Evolutionary conservation across 2,888 invertebrate genomes (phyloP).

Genomic region (Scaptomyza cyrtandrae): DNA sequence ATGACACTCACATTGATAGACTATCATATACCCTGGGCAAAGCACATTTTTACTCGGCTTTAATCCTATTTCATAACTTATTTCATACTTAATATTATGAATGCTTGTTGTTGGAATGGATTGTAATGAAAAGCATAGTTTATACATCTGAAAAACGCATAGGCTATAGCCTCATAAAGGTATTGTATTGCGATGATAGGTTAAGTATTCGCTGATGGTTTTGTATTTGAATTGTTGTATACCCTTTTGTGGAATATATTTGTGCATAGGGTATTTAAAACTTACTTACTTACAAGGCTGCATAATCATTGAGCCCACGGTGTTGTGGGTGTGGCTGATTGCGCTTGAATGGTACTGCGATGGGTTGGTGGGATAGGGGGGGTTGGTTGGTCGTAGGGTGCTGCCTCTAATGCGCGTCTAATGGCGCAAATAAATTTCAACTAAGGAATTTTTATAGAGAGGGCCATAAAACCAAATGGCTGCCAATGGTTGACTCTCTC

Average conservation of each 20-base stretch:
- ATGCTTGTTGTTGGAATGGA: no score
- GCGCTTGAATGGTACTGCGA: constrained; percentile 13
- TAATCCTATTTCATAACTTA: no score
- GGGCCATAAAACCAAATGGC: constrained; percentile 76
- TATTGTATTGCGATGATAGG: neutral
- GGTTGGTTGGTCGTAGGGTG: constrained; percentile 6
- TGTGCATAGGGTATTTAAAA: constrained; percentile 25
- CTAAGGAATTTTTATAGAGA: constrained; percentile 80
- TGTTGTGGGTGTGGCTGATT: constrained; percentile 46
- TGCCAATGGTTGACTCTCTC: constrained; percentile 66
- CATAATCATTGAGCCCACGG: constrained; percentile 63
- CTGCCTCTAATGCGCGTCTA: constrained; percentile 75
- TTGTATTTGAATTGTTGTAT: neutral
- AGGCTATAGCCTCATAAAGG: no score
- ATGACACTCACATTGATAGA: neutral
- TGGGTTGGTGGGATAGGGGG: neutral
- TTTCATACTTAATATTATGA: no score
- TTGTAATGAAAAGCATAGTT: no score
- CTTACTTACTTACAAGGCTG: constrained; percentile 39
- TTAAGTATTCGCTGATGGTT: no score
- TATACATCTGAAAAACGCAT: no score
- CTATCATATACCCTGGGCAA: constrained; percentile 4
- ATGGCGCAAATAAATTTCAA: constrained; percentile 80
- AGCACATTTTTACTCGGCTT: no score
- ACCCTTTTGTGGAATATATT: neutral